Evolutionary conservation across 2,797 vertebrate species (phyloP).

Genomic region (Epinephelus awoara): DNA sequence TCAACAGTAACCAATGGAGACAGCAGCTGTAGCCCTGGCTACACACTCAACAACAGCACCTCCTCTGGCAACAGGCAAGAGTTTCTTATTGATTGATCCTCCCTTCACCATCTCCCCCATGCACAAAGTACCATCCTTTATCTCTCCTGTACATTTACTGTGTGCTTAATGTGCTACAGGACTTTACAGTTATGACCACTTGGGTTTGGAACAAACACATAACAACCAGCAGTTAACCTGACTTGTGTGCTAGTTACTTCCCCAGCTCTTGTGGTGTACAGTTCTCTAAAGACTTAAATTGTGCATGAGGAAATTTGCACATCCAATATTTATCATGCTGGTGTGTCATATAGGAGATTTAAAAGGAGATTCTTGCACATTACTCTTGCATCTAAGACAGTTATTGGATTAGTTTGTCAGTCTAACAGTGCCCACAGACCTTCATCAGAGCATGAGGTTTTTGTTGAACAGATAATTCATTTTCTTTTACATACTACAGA

Average conservation of each 20-base stretch:
- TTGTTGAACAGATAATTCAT: neutral
- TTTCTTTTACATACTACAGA: neutral
- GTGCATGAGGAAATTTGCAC: neutral
- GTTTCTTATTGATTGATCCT: neutral
- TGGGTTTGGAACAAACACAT: neutral
- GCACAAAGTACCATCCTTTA: neutral
- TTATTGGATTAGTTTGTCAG: slow-evolving; percentile 5
- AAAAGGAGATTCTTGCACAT: neutral
- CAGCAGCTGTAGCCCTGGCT: slow-evolving; percentile 91
- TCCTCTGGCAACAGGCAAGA: slow-evolving; percentile 88
- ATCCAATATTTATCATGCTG: neutral
- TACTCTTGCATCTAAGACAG: neutral
- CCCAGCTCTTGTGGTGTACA: neutral
- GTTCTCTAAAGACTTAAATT: neutral
- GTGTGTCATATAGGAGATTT: neutral
- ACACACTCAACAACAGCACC: slow-evolving; percentile 92
- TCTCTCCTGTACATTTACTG: neutral
- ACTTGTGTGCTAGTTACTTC: neutral
- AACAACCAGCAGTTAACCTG: neutral
- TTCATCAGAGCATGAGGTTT: neutral
- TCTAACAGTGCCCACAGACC: neutral
- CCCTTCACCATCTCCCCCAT: neutral
- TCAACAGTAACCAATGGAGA: slow-evolving; percentile 95
- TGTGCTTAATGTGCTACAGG: neutral
- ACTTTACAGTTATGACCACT: neutral